phyloP scores from a whole-genome alignment of 1,140 invertebrate genomes.

The Medauroidea extradentata region DNA sequence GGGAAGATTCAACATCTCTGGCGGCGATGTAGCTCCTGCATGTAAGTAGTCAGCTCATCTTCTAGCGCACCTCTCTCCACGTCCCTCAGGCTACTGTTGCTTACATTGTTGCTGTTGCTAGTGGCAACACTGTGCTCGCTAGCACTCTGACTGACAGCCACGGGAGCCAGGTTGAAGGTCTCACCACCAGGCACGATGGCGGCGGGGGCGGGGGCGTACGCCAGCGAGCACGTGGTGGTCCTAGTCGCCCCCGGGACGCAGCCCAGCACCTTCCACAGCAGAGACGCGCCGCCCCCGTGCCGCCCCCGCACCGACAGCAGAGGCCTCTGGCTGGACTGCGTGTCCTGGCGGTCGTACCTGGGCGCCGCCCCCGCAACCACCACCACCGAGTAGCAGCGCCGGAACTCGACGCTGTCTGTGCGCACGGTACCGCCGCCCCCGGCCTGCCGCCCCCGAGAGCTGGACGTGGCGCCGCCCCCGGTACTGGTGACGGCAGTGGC shows the following conservation, averaged over 20 bases:
- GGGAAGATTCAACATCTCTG: slow-evolving; percentile 15
- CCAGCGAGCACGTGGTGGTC: too few species aligned
- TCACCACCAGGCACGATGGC: not conserved
- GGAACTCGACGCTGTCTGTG: not conserved
- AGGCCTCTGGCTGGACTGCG: not conserved
- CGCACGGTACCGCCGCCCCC: too few species aligned
- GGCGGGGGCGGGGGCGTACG: not conserved
- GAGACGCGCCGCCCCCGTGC: too few species aligned
- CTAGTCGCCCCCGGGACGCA: too few species aligned
- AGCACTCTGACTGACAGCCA: not conserved
- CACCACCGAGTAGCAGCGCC: not conserved
- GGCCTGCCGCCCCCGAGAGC: too few species aligned
- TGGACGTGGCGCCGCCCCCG: too few species aligned
- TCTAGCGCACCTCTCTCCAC: slow-evolving; percentile 38
- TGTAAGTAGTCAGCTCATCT: slow-evolving; percentile 43
- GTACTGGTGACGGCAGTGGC: not conserved
- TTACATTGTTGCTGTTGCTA: slow-evolving; percentile 23
- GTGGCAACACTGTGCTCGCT: not conserved
- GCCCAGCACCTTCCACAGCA: too few species aligned
- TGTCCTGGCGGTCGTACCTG: not conserved
- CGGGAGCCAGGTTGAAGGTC: not conserved
- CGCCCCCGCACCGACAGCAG: not conserved
- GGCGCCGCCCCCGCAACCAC: not conserved
- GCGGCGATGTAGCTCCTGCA: slow-evolving; percentile 33
- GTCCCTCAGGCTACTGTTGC: slow-evolving; percentile 43